Percentiles rank a stretch among this genome's conserved stretches.
Evolutionary conservation across 2,113 vertebrate species (phyloP).

Genomic region (Dipodomys ordii): DNA sequence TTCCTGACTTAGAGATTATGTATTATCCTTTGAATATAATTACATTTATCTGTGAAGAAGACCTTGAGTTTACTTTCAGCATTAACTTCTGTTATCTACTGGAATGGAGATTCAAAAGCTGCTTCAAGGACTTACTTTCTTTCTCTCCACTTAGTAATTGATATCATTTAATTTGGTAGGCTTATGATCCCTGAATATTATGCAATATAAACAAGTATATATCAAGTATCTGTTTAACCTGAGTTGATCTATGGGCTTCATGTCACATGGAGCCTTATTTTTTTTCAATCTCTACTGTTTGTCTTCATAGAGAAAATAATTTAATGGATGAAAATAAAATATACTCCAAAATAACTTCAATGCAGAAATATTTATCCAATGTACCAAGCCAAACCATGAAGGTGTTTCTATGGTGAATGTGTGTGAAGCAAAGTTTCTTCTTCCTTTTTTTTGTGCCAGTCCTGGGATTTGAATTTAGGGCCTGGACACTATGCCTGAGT

Average conservation of each 20-base stretch:
- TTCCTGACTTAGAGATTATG: not conserved
- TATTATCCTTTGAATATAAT: not conserved
- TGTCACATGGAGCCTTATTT: not conserved
- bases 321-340: conserved; percentile 12
- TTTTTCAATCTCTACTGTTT: not conserved
- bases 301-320: not conserved
- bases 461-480: no score
- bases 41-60: not conserved
- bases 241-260: not conserved
- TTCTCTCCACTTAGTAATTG: not conserved
- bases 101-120: not conserved
- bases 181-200: no score
- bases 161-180: not conserved
- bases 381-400: not conserved
- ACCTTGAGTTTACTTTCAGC: not conserved
- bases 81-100: not conserved
- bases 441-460: no score
- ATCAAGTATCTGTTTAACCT: not conserved
- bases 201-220: no score
- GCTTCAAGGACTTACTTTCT: not conserved
- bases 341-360: not conserved
- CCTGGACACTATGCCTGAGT: no score
- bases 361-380: not conserved
- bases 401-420: not conserved
- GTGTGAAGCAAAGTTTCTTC: not conserved